Base-by-base conservation (phyloP, 2,888 invertebrate species). In the Dendrolimus pini region DNA sequence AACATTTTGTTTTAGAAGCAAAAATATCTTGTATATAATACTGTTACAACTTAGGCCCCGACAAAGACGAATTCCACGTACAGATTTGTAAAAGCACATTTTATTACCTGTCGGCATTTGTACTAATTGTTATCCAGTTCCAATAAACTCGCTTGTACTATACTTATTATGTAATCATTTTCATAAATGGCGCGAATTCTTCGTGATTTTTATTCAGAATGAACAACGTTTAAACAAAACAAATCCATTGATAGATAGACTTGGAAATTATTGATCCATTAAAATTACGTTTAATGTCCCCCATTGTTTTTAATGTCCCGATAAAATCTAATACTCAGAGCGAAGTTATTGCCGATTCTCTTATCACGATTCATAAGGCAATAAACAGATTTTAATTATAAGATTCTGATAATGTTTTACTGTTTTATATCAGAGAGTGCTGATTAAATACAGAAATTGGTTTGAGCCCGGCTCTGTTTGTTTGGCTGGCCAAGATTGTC, bases 361-460 rank as follows among this genome's bases (percentile, higher is more conserved):
- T 62, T 74, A 78, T 78, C 77, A 60, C 63, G 61, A 65, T 64
- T 60, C 63, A 61, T 59, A 62, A 71, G 75, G 73, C 74, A 80
- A 78, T 80, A 79, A 77, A 77, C 68, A 68, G 58, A 64, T 65
- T 72, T 67, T 66, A 18, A 18, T 65, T 75, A 69, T 72, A 70
- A 64, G 68, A 69, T 70, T 71, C 62, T 77, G 74, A 75, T 77
- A 71, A 66, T 61, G 60, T 69, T 69, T 61, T 57, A 69, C 78
- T 80, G 81, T 83, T 82, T 61, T 79, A 75, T 18, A 18, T 78
- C 77, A 57, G 59, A 58, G 62, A 70, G 67, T 72, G 71, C 64
- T 71, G 72, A 74, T 78, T 68, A 68, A 68, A 72, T 72, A 18
- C 18, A 18, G 18, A 18, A 18, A 18, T 18, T 18, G 18, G 18